Evolutionary conservation across 1,140 invertebrate species (phyloP).

Genomic region (Apis laboriosa): DNA sequence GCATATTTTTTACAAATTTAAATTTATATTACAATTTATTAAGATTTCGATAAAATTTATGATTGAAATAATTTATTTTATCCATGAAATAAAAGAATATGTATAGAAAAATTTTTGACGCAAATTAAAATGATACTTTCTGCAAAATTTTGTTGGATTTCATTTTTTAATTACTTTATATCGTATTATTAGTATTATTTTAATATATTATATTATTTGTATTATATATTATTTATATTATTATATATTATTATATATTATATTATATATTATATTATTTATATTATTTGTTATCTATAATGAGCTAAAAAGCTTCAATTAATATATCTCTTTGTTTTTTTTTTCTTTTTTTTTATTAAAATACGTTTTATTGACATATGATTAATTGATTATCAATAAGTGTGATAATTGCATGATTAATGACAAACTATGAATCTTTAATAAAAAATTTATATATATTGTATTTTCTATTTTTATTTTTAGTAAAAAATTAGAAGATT

Average conservation of each 20-base stretch:
- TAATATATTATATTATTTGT: neutral
- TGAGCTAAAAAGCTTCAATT: neutral
- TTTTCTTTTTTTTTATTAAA: neutral
- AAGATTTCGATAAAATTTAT: neutral
- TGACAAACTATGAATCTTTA: neutral
- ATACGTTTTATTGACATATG: neutral
- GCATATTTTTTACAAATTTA: neutral
- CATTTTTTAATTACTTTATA: neutral
- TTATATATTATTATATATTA: too few relatives aligned
- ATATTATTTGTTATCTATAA: conserved; percentile 1
- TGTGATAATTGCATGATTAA: neutral
- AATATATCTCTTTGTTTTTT: neutral
- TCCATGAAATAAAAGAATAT: neutral
- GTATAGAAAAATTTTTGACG: neutral
- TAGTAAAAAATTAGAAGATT: conserved; percentile 87
- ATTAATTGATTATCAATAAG: neutral
- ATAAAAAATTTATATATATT: too few relatives aligned
- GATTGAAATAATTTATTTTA: neutral
- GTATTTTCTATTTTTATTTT: conserved; percentile 74
- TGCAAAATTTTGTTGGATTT: neutral
- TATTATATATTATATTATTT: too few relatives aligned
- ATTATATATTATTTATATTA: too few relatives aligned
- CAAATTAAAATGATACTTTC: neutral
- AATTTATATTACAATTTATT: neutral
- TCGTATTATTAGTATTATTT: too few relatives aligned